These are phyloP conservation scores for Suillia variegata DNA, from an alignment of 2,888 invertebrate genomes.

Conservation along the genomic window DNA sequence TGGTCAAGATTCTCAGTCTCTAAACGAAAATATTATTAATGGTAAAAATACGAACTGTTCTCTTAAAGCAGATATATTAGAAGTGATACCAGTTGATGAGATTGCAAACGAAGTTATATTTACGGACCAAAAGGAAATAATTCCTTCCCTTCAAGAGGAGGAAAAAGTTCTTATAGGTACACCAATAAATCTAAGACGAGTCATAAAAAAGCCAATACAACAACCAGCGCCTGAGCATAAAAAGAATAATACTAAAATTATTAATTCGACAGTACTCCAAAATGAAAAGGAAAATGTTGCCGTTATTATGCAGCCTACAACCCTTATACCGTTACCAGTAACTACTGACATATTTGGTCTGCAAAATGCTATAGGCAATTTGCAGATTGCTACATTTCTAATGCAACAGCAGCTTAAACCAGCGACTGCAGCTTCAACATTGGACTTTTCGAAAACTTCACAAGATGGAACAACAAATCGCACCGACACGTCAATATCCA, in stretches of 20 bases:
- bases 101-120: constrained; percentile 31
- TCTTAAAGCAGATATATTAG: constrained; percentile 33
- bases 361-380: constrained; percentile 58
- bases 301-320: constrained; percentile 58
- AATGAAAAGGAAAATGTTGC: constrained; percentile 43
- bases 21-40: too few species aligned
- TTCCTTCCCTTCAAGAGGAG: constrained; percentile 29
- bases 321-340: constrained; percentile 58
- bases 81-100: constrained; percentile 41
- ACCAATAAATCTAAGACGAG: constrained; percentile 56
- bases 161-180: constrained; percentile 59
- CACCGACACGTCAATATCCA: constrained; percentile 48
- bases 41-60: too few species aligned
- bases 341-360: constrained; percentile 58
- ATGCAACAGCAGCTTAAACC: constrained; percentile 54
- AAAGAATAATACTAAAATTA: too few species aligned
- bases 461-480: constrained; percentile 49
- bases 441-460: constrained; percentile 42
- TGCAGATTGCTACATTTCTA: constrained; percentile 59
- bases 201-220: constrained; percentile 49
- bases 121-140: neutral
- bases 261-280: too few species aligned
- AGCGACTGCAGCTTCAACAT: constrained; percentile 32
- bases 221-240: neutral
- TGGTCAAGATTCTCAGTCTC: neutral